Base-by-base conservation (phyloP, 92 coral and sea anemone genomes). In the Parazoanthus swiftii region DNA sequence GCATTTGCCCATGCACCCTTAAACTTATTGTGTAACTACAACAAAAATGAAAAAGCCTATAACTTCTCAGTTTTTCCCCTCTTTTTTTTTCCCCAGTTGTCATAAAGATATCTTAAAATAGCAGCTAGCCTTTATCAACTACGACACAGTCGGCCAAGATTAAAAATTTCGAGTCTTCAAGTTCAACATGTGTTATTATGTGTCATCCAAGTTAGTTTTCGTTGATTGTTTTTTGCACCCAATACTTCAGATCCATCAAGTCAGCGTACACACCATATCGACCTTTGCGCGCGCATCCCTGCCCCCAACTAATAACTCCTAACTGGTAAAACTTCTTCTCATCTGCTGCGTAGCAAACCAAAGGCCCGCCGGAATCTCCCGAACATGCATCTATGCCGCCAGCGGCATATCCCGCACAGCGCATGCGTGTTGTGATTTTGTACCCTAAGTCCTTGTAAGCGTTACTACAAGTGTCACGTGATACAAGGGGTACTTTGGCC, bases 211-310 rank as follows among this genome's bases (percentile, higher is more conserved):
- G 3, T 78, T 37, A 58, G 56, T 73, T 85, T 7, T 80, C 79
- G 43, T 91, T 85, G 7, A 91, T 91, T 15, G 95, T 91, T 54
- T 90, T 81, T 84, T 94, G 98, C 26, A 94, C 94, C 98, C 98
- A 94, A 89, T 89, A 92, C 85, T 94, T 94, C 42, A 92, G 88
- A 21, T 92, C 94, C 91, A 89, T 81, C 88, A 94, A 74, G 85
- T 94, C 98, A 89, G 95, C 95, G 93, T 94, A 94, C 89, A 94
- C 98, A 16, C 98, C 98, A 74, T 94, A 94, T 77, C 95, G 81
- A 80, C 89, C 92, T 86, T 82, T 91, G 91, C 95, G 95, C 82
- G 95, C 98, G 95, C 98, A 94, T 20, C 98, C 98, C 38, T 89
- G 68, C 21, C 98, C 98, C 98, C 98, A 94, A 89, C 98, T 94